phyloP scores from a whole-genome alignment of 2,888 invertebrate species.

The Macrosoma leucophasiata region DNA sequence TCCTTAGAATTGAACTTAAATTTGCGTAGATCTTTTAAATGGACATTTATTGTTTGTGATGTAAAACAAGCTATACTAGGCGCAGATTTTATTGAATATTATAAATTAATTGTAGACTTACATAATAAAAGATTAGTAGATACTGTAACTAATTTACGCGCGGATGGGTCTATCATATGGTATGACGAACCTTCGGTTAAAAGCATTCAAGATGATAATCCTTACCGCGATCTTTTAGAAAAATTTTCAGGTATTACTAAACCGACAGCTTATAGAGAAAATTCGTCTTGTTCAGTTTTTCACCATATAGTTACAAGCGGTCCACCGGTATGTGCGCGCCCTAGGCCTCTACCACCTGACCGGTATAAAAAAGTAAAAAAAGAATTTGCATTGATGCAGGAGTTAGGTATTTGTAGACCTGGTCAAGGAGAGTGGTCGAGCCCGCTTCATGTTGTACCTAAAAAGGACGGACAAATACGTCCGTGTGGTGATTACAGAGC shows the following conservation, averaged over 20 bases:
- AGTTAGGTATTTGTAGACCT: conserved; percentile 13
- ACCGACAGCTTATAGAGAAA: conserved; percentile 8
- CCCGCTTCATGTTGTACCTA: conserved; percentile 28
- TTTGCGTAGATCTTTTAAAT: conserved; percentile 6
- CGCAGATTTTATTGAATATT: conserved; percentile 16
- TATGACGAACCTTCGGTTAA: background rate
- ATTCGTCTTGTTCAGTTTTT: background rate
- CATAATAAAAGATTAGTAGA: conserved; percentile 16
- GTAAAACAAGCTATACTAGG: conserved; percentile 14
- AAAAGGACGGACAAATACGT: too few species aligned
- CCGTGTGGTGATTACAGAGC: conserved; percentile 31
- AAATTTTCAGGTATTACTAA: conserved; percentile 11
- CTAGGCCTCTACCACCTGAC: conserved; percentile 15
- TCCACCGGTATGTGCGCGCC: conserved; percentile 8
- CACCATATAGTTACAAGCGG: conserved; percentile 18
- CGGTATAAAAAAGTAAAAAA: conserved; percentile 12
- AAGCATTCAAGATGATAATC: background rate
- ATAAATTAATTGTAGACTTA: too few species aligned
- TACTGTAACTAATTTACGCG: conserved; percentile 5
- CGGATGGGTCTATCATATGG: background rate
- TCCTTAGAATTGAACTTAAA: conserved; percentile 7
- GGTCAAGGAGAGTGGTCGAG: conserved; percentile 19
- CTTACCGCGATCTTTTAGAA: conserved; percentile 1
- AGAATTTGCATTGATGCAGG: too few species aligned
- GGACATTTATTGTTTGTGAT: conserved; percentile 13